Conservation (phyloP, 2,888 invertebrate species). For the Cyrtodaria siliqua region DNA sequence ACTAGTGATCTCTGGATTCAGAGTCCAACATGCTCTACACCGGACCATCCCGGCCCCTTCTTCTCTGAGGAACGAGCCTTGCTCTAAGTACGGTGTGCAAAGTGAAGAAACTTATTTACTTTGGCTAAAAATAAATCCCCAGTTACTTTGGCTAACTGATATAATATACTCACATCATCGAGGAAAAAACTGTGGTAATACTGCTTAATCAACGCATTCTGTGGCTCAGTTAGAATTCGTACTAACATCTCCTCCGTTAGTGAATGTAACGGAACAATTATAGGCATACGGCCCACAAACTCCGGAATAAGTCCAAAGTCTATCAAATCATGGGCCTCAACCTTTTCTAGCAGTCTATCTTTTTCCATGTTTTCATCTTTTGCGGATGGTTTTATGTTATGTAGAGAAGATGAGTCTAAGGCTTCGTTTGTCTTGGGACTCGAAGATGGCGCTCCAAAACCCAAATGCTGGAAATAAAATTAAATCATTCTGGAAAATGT, state of each 20-base stretch:
- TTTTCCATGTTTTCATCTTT: constrained; percentile 35
- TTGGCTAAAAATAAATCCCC: too few relatives aligned
- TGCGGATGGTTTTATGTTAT: constrained; percentile 15
- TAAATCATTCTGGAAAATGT: too few relatives aligned
- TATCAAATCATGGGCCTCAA: constrained; percentile 59
- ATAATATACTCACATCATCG: constrained; percentile 59
- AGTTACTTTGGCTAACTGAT: too few relatives aligned
- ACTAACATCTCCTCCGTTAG: constrained; percentile 64
- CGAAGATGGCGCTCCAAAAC: constrained; percentile 43
- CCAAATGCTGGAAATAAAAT: constrained; percentile 59
- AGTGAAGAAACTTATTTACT: too few relatives aligned
- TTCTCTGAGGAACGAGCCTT: too few relatives aligned
- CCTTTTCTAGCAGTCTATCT: constrained; percentile 26
- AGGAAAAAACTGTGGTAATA: constrained; percentile 63
- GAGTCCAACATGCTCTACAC: too few relatives aligned
- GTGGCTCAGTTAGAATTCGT: constrained; percentile 70
- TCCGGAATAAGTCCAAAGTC: constrained; percentile 72
- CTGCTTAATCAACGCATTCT: constrained; percentile 72
- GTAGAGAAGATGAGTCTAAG: neutral
- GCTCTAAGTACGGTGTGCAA: too few relatives aligned
- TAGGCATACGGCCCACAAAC: constrained; percentile 71
- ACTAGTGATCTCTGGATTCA: too few relatives aligned
- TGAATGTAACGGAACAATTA: constrained; percentile 64
- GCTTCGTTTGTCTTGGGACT: neutral
- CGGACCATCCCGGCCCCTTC: too few relatives aligned